phyloP scores from a whole-genome alignment of 2,113 vertebrate genomes.

The Myocastor coypus region DNA sequence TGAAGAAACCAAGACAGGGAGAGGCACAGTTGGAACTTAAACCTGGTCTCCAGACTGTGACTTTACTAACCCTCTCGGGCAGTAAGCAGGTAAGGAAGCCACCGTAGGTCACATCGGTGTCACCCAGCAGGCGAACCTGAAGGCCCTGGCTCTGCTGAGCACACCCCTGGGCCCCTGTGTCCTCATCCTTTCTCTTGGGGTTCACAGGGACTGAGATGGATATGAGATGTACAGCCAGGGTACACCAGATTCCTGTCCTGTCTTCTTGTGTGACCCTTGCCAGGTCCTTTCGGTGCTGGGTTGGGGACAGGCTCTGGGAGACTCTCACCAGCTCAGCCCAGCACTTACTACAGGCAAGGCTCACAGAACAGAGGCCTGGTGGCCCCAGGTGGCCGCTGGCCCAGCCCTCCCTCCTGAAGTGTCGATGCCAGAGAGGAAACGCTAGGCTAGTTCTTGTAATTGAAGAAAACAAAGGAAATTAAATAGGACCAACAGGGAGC shows the following conservation, averaged over 20 bases:
- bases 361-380: not conserved
- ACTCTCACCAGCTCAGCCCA: not conserved
- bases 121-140: not conserved
- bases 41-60: not conserved
- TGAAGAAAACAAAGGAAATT: constrained; percentile 15
- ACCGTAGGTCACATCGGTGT: accelerated
- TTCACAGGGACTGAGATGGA: not conserved
- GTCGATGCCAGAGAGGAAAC: not conserved
- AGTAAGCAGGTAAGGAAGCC: not conserved
- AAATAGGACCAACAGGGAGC: not conserved
- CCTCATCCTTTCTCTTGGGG: not conserved
- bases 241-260: accelerated
- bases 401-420: not conserved
- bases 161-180: accelerated
- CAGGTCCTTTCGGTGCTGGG: accelerated
- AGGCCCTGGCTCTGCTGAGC: too few species aligned
- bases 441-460: not conserved
- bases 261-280: not conserved
- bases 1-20: not conserved
- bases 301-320: not conserved
- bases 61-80: not conserved
- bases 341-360: not conserved
- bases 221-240: not conserved
- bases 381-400: not conserved
- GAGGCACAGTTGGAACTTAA: not conserved